phyloP scores from a whole-genome alignment of 1,140 invertebrate species.

The Bicyclus anynana region DNA sequence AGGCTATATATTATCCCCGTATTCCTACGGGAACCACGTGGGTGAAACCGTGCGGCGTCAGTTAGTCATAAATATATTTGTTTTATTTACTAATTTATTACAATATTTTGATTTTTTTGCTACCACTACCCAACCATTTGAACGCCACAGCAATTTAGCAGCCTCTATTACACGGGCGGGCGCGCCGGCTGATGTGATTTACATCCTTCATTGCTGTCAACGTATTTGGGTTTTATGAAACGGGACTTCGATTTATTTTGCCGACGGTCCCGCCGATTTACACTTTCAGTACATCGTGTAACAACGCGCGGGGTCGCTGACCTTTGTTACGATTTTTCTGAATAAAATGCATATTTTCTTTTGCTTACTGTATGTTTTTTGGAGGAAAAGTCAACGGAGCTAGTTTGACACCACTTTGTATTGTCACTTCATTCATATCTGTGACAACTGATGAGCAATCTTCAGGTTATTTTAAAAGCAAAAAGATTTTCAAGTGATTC shows the following conservation, averaged over 20 bases:
- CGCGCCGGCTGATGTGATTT: conserved; percentile 10
- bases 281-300: neutral
- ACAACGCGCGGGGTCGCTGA: neutral
- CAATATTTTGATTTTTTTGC: no score
- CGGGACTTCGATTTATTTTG: conserved; percentile 4
- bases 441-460: no score
- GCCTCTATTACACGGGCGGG: conserved; percentile 11
- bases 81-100: no score
- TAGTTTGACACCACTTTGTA: no score
- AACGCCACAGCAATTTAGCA: conserved; percentile 19
- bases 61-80: neutral
- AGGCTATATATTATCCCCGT: no score
- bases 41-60: no score
- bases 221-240: conserved; percentile 6
- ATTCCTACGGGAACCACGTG: no score
- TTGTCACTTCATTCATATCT: no score
- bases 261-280: neutral
- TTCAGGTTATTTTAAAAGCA: no score
- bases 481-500: no score
- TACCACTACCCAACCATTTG: conserved; percentile 8
- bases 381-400: no score
- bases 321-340: neutral
- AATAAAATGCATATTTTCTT: neutral
- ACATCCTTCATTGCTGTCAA: conserved; percentile 10
- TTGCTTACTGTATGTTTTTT: no score